These are phyloP conservation scores for Pangasius krempfi DNA, from an alignment of 2,797 vertebrate genomes.

Conservation along the genomic window DNA sequence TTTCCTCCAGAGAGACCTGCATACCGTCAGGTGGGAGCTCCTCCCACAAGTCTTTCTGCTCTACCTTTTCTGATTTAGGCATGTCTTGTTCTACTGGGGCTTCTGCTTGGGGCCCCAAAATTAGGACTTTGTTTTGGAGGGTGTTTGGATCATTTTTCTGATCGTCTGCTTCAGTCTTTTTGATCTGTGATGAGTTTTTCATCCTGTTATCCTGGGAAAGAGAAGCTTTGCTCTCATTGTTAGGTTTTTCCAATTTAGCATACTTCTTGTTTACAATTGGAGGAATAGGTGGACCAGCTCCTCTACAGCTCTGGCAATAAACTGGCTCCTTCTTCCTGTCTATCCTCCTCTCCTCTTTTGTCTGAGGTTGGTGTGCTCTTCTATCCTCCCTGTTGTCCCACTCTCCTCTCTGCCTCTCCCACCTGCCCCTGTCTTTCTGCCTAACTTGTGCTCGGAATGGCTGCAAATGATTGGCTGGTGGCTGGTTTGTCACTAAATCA, in stretches of 20 bases:
- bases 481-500: conserved; percentile 42
- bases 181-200: conserved; percentile 18
- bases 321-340: conserved; percentile 41
- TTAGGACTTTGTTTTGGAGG: conserved; percentile 6
- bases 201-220: conserved; percentile 17
- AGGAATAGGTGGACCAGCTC: conserved; percentile 40
- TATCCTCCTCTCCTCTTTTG: conserved; percentile 36
- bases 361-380: conserved; percentile 28
- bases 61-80: conserved; percentile 19
- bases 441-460: conserved; percentile 61
- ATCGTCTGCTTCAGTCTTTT: conserved; percentile 21
- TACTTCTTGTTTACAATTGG: conserved; percentile 43
- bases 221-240: conserved; percentile 27
- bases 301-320: conserved; percentile 43
- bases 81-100: conserved; percentile 46
- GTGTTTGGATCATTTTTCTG: conserved; percentile 12
- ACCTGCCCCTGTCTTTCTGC: conserved; percentile 52
- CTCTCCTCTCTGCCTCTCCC: conserved; percentile 38
- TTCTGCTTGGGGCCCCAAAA: not conserved
- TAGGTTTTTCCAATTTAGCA: conserved; percentile 32
- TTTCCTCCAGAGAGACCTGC: conserved; percentile 73
- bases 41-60: conserved; percentile 41
- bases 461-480: conserved; percentile 72
- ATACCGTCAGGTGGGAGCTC: conserved; percentile 63
- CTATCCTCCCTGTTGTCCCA: conserved; percentile 25